These are phyloP conservation scores for Papilio protenor DNA, from an alignment of 2,888 invertebrate genomes.

Conservation along the genomic window DNA sequence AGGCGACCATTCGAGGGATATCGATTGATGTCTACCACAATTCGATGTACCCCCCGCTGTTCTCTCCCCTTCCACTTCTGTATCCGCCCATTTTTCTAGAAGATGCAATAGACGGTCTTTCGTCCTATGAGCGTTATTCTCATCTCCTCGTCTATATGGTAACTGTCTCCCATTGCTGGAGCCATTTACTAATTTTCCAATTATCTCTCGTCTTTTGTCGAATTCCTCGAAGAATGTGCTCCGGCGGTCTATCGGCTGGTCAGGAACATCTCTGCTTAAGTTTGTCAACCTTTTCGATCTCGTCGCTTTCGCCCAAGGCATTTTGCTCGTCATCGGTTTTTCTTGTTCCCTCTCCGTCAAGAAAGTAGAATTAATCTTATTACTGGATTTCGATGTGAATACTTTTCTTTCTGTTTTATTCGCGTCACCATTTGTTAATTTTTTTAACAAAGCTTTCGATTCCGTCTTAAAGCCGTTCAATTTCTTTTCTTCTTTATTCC, in stretches of 20 bases:
- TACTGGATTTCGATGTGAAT: conserved; percentile 74
- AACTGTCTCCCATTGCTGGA: conserved; percentile 73
- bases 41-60: conserved; percentile 82
- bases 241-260: conserved; percentile 84
- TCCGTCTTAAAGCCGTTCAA: conserved; percentile 73
- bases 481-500: conserved; percentile 67
- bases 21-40: conserved; percentile 86
- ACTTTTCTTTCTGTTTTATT: conserved; percentile 66
- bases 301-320: conserved; percentile 82
- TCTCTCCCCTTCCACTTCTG: conserved; percentile 74
- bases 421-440: conserved; percentile 70
- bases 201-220: conserved; percentile 75
- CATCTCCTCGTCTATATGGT: conserved; percentile 80
- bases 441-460: conserved; percentile 60
- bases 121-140: conserved; percentile 87
- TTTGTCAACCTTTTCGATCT: conserved; percentile 87
- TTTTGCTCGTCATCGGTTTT: conserved; percentile 80
- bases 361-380: conserved; percentile 72
- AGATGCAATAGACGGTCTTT: conserved; percentile 91
- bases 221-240: conserved; percentile 82
- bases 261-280: conserved; percentile 89
- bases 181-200: conserved; percentile 76
- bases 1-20: conserved; percentile 90
- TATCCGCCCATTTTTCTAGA: conserved; percentile 91
- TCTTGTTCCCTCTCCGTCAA: conserved; percentile 71